Base-by-base conservation (phyloP, 2,888 invertebrate genomes). In the Sarcophaga subvicina region DNA sequence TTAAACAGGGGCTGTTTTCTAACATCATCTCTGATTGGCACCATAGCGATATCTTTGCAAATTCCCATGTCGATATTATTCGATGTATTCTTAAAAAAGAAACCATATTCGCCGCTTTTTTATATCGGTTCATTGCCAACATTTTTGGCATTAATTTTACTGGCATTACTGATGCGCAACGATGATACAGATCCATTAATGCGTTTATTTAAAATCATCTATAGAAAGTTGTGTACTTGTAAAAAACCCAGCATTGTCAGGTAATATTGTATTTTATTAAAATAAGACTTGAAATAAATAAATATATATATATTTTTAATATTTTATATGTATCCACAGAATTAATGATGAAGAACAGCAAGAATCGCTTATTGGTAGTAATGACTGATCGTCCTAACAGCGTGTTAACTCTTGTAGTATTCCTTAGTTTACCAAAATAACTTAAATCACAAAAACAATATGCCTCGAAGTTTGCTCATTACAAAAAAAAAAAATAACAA, bases 51-150 rank as follows among this genome's bases (percentile, higher is more conserved):
- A 88, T 97, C 97, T 89, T 94, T 99, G 90, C 97, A 97, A 88
- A 96, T 98, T 93, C 99, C 99, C 79, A 95, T 99, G 94, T 96
- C 98, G 59, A 97, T 98, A 95, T 94, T 97, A 89, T 97, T 97
- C 89, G 98, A 98, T 94, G 95, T 96, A 63, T 91, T 97, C 75
- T 93, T 97, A 64, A 96, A 96, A 92, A 94, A 95, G 89, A 95
- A 96, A 89, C 94, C 95, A 20, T 96, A 95, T 90, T 95, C 96
- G 14, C 94, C 94, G 70, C 94, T 96, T 90, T 97, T 98, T 93
- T 97, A 97, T 92, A 93, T 96, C 69, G 98, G 98, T 49, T 95
- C 96, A 5, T 92, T 97, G 86, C 97, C 97, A 62, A 96, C 97
- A 94, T 94, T 97, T 90, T 88, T 96, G 75, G 91, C 93, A 37